Conservation (phyloP, 2,797 vertebrate species). For the Anniella stebbinsi region DNA sequence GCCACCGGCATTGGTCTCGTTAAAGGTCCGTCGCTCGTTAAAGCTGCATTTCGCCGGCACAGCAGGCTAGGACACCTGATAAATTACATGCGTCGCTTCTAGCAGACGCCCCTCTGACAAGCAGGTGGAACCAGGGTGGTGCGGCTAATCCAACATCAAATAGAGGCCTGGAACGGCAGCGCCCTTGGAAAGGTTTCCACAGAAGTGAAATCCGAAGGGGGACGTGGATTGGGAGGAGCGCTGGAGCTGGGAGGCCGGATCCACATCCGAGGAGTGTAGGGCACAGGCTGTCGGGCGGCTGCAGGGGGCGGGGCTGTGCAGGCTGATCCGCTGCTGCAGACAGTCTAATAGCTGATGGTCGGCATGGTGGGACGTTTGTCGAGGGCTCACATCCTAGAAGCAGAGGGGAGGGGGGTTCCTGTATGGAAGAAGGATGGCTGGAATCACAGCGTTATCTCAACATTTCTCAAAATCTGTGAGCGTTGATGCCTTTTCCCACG, state of each 20-base stretch:
- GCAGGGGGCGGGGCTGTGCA: too few species aligned
- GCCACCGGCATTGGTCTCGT: background rate
- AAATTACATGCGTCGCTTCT: background rate
- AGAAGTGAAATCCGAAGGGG: background rate
- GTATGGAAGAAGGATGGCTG: background rate
- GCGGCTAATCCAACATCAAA: background rate
- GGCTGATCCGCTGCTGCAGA: too few species aligned
- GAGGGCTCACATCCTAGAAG: too few species aligned
- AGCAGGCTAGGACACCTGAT: background rate
- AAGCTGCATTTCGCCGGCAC: conserved; percentile 2
- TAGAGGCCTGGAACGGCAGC: background rate
- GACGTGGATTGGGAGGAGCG: background rate
- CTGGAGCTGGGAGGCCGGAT: too few species aligned
- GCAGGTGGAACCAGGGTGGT: background rate
- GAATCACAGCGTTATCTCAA: background rate
- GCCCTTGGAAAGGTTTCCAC: too few species aligned
- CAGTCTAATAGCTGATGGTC: too few species aligned
- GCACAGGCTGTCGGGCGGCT: too few species aligned
- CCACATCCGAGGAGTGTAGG: too few species aligned
- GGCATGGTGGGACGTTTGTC: too few species aligned
- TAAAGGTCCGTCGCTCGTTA: conserved; percentile 2
- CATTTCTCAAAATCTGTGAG: background rate
- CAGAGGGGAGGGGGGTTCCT: too few species aligned
- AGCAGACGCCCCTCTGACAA: background rate
- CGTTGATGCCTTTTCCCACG: background rate